Conservation (phyloP, 2,113 vertebrate genomes). For the Thermophis baileyi region DNA sequence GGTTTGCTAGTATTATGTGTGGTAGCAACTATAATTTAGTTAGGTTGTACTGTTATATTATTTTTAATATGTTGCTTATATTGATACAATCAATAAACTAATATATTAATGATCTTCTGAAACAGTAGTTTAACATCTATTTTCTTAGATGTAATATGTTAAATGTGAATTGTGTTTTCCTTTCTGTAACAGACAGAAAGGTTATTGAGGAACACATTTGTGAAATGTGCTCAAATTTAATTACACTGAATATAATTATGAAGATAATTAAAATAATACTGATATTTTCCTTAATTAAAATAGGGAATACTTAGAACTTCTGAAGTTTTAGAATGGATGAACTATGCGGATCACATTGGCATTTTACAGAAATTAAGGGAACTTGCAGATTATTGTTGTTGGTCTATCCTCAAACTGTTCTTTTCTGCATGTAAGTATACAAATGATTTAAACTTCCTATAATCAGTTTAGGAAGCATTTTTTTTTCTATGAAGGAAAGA, state of each 20-base stretch:
- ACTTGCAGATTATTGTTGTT: slow-evolving; percentile 55
- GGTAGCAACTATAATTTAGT: neutral
- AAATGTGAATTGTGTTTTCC: neutral
- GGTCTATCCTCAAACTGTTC: slow-evolving; percentile 65
- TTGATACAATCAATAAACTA: neutral
- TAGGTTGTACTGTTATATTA: neutral
- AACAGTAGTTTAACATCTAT: neutral
- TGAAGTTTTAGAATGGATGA: slow-evolving; percentile 74
- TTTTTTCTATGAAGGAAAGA: neutral
- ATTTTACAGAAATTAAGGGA: slow-evolving; percentile 59
- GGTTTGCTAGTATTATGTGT: neutral
- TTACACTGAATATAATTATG: slow-evolving; percentile 3
- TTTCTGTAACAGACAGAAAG: neutral
- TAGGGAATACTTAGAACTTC: slow-evolving; percentile 56
- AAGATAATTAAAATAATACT: neutral
- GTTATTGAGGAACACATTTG: neutral
- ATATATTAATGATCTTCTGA: neutral
- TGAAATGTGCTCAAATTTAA: neutral
- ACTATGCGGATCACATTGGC: slow-evolving; percentile 53
- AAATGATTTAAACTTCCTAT: neutral
- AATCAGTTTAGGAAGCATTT: neutral
- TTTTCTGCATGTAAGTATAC: slow-evolving; percentile 82
- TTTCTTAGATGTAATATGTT: neutral
- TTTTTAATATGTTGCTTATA: neutral
- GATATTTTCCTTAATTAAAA: slow-evolving; percentile 22